Conservation (phyloP, 2,113 vertebrate genomes). For the Cheirogaleus medius region DNA sequence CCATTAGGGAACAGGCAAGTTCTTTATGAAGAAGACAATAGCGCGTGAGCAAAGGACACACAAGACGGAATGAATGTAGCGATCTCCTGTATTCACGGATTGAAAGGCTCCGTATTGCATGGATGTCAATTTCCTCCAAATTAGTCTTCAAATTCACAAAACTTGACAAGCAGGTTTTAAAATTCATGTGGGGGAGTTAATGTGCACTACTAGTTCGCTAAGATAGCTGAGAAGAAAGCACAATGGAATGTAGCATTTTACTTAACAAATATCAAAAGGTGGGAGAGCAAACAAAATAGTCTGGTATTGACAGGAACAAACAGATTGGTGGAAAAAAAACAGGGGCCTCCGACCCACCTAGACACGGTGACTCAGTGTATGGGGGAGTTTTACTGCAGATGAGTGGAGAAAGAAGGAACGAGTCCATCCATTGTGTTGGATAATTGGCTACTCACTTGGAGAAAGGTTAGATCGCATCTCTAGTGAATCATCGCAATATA, state of each 20-base stretch:
- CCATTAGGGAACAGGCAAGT: not conserved
- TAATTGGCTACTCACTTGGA: not conserved
- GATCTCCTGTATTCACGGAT: not conserved
- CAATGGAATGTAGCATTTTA: not conserved
- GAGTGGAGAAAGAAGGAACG: not conserved
- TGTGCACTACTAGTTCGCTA: not conserved
- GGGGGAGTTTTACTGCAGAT: not conserved
- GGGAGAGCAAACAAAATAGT: not conserved
- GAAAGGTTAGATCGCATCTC: constrained; percentile 18
- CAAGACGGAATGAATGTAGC: not conserved
- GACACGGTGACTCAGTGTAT: not conserved
- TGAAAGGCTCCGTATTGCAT: not conserved
- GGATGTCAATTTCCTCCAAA: not conserved
- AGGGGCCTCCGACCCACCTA: not conserved
- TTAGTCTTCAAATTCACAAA: constrained; percentile 16
- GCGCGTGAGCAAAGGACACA: not conserved
- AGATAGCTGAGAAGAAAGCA: not conserved
- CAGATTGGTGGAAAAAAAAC: not conserved
- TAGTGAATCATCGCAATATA: constrained; percentile 16
- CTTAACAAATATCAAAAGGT: constrained; percentile 13
- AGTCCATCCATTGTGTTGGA: no score
- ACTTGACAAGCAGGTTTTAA: constrained; percentile 6
- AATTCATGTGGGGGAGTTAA: constrained; percentile 25
- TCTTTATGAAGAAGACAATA: not conserved
- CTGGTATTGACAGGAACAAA: not conserved